Evolutionary conservation across 2,797 vertebrate genomes (phyloP), one percentile per base, ranked within the genome.

Genomic region (Yasuhikotakia modesta): DNA sequence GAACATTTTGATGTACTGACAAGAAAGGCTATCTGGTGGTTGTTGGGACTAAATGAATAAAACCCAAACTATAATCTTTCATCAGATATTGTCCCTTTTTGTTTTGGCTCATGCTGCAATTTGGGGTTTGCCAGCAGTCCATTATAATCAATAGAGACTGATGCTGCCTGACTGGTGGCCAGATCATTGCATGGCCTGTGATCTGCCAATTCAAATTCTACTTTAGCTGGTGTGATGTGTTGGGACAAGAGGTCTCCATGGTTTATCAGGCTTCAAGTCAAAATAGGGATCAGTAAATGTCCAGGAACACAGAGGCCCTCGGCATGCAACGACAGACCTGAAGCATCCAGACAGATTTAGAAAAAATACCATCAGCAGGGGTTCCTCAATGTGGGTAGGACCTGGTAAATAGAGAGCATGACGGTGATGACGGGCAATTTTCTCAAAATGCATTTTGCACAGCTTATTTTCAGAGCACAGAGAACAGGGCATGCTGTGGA

Each of bases 321-420:
- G 95, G 95, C 92, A 90, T 84, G 78, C 90, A 87, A 92, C 95
- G 94, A 96, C 95, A 96, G 94, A 92, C 92, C 91, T 92, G 91
- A 92, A 93, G 92, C 95, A 94, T 96, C 94, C 95, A 93, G 94
- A 96, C 95, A 93, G 94, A 97, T 98, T 96, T 96, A 92, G 91
- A 74, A 93, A 43, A 95, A 94, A 94, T 93, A 90, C 92, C 86
- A 72, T 90, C 92, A 87, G 91, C 88, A 85, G 93, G 89, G 92
- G 92, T 93, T 92, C 89, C 87, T 88, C 86, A 88, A 88, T 85
- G 85, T 86, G 81, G 85, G 83, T 88, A 92, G 92, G 92, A 92
- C 89, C 91, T 89, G 89, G 90, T 85, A 86, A 90, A 86, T 84
- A 85, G 88, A 91, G 86, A 83, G 92, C 93, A 88, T 88, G 89